Base-by-base conservation (phyloP, 2,113 vertebrate genomes). In the Pholis gunnellus region DNA sequence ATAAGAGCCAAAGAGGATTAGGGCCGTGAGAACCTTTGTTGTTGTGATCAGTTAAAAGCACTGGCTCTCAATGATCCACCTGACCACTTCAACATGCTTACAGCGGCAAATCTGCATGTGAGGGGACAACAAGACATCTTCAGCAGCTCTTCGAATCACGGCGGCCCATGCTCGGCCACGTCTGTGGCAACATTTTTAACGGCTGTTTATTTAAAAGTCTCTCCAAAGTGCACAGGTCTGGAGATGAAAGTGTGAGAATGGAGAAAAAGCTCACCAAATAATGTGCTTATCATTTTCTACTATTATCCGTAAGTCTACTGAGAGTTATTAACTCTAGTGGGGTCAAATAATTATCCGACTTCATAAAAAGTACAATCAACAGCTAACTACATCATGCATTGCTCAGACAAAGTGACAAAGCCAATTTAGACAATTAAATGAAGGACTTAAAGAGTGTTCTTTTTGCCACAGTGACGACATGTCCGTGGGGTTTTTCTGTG, bases 1-100 rank as follows among this genome's bases (percentile, higher is more conserved):
- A 91, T 94, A 93, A 93, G 89, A 93, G 91, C 87, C 82, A 87
- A 93, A 94, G 91, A 93, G 93, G 94, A 94, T 94, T 95, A 94
- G 77, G 89, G 86, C 85, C 87, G 54, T 93, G 91, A 94, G 91
- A 93, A 94, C 93, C 94, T 94, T 92, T 92, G 90, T 93, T 91
- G 92, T 91, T 92, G 90, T 91, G 92, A 93, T 93, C 91, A 89
- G 89, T 93, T 93, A 90, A 90, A 93, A 93, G 93, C 92, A 87
- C 86, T 54, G 79, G 75, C 72, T 83, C 86, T 87, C 87, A 78
- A 68, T 71, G 81, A 86, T 84, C 89, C 92, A 93, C 93, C 92
- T 93, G 93, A 93, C 73, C 90, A 82, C 91, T 88, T 87, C 85
- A 84, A 27, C 17, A 20, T 65, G 84, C 89, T 85, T 65, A 85